Conservation (phyloP, 1,140 invertebrate genomes). For the Macrosteles quadrilineatus region DNA sequence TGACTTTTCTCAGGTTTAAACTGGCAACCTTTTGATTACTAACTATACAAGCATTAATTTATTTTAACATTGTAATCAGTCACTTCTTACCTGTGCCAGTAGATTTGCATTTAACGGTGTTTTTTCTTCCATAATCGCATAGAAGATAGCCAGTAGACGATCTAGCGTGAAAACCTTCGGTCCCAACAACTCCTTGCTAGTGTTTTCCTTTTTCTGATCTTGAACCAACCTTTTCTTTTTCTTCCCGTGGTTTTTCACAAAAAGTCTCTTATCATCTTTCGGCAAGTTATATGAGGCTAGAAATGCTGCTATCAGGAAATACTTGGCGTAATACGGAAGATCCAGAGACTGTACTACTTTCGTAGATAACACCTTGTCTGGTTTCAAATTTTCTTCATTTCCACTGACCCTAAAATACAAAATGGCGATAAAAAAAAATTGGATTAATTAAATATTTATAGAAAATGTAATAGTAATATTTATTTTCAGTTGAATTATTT, state of each 20-base stretch:
- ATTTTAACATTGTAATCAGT: too few species aligned
- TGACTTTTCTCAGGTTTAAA: too few species aligned
- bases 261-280: slow-evolving; percentile 80
- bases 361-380: slow-evolving; percentile 44
- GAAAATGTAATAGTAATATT: slow-evolving; percentile 47
- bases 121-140: slow-evolving; percentile 82
- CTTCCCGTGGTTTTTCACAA: slow-evolving; percentile 72
- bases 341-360: slow-evolving; percentile 66
- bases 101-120: slow-evolving; percentile 82
- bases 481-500: too few species aligned
- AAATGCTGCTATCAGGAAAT: slow-evolving; percentile 83
- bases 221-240: slow-evolving; percentile 50
- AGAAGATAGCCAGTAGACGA: slow-evolving; percentile 87
- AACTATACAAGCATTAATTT: too few species aligned
- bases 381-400: slow-evolving; percentile 11
- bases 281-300: slow-evolving; percentile 88
- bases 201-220: slow-evolving; percentile 56
- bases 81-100: slow-evolving; percentile 64
- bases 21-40: too few species aligned
- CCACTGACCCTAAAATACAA: slow-evolving; percentile 5
- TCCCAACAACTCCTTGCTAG: slow-evolving; percentile 53
- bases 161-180: slow-evolving; percentile 83
- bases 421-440: too few species aligned
- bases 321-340: slow-evolving; percentile 87
- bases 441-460: slow-evolving; percentile 41